Percentiles rank a stretch among this genome's conserved stretches.
These are phyloP conservation scores for Crenichthys baileyi DNA, from an alignment of 2,797 vertebrate genomes.

Conservation along the genomic window DNA sequence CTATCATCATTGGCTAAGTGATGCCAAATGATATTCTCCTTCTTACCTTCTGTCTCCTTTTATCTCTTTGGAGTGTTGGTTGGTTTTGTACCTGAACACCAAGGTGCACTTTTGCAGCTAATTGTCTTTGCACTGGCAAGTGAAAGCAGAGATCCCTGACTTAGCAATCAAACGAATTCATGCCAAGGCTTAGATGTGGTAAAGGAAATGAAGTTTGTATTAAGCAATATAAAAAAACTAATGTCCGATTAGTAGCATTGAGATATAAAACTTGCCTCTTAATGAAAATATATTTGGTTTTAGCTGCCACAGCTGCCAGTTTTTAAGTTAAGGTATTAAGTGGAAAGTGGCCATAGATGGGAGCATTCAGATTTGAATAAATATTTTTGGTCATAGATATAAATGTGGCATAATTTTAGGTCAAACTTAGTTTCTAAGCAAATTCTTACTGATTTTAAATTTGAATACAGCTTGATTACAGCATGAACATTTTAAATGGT, in stretches of 20 bases:
- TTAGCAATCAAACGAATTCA: not conserved
- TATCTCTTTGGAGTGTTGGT: slow-evolving; percentile 12
- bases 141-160: not conserved
- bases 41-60: slow-evolving; percentile 9
- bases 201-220: slow-evolving; percentile 1
- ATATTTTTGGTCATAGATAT: too few relatives aligned
- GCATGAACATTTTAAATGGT: too few relatives aligned
- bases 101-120: not conserved
- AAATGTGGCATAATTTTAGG: too few relatives aligned
- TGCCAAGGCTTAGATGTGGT: not conserved
- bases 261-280: not conserved
- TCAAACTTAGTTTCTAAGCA: too few relatives aligned
- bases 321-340: not conserved
- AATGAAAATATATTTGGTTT: not conserved
- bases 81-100: slow-evolving; percentile 14
- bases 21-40: slow-evolving; percentile 16
- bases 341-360: not conserved
- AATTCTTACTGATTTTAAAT: too few relatives aligned
- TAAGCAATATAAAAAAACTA: not conserved
- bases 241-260: not conserved
- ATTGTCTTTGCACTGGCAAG: slow-evolving; percentile 11
- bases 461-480: too few relatives aligned
- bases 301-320: slow-evolving; percentile 10
- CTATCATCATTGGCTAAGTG: slow-evolving; percentile 19
- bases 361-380: not conserved